Percentiles rank a stretch among this genome's conserved stretches.
Conservation (phyloP, 2,797 vertebrate genomes). For the Etheostoma nigrum region DNA sequence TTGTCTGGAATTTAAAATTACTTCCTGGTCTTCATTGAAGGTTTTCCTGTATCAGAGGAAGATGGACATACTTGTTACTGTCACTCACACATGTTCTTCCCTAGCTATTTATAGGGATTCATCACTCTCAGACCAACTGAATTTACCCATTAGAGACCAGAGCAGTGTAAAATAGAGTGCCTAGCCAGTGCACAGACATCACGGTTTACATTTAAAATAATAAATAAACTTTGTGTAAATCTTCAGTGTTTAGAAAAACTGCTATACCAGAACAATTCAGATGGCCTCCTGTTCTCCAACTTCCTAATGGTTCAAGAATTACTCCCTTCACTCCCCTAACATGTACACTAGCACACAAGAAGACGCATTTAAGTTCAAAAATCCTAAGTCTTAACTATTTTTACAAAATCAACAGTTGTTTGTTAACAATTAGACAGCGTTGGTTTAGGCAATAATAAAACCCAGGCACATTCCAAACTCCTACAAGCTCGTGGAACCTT, state of each 20-base stretch:
- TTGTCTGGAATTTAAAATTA: background rate
- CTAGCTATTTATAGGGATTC: slow-evolving; percentile 47
- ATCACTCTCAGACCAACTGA: slow-evolving; percentile 40
- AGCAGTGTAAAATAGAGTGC: slow-evolving; percentile 62
- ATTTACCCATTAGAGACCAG: slow-evolving; percentile 64
- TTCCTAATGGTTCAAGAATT: slow-evolving; percentile 39
- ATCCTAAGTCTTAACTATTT: background rate
- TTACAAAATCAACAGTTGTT: slow-evolving; percentile 20
- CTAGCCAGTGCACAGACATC: slow-evolving; percentile 70
- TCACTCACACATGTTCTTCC: slow-evolving; percentile 27
- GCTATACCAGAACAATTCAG: slow-evolving; percentile 68
- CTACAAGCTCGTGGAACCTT: background rate
- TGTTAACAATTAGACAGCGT: background rate
- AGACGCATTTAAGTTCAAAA: slow-evolving; percentile 9
- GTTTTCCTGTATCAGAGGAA: slow-evolving; percentile 16
- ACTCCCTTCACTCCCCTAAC: background rate
- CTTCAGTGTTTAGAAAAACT: slow-evolving; percentile 80
- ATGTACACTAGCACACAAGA: slow-evolving; percentile 10
- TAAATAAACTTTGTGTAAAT: slow-evolving; percentile 79
- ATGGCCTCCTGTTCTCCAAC: slow-evolving; percentile 32
- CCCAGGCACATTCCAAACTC: background rate
- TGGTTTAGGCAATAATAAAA: slow-evolving; percentile 6
- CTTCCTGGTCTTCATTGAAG: background rate
- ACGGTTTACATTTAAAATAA: slow-evolving; percentile 66
- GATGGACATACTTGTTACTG: slow-evolving; percentile 28